Base-by-base conservation (phyloP, 1,140 invertebrate species). In the Saccostrea cuccullata region DNA sequence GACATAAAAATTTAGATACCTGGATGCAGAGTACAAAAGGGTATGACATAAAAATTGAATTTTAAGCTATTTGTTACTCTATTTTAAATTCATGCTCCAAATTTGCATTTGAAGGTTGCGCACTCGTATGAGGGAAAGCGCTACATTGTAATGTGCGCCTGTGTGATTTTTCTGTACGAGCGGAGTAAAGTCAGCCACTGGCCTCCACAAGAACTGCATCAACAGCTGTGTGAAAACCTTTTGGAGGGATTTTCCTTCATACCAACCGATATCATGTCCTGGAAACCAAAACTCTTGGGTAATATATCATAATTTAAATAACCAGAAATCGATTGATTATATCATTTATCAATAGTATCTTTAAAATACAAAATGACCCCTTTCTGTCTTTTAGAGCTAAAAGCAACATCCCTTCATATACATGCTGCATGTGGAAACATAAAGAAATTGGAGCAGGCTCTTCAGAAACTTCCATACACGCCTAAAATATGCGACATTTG, bases 1-100 rank as follows among this genome's bases (percentile, higher is more conserved):
- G 84, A n/a, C n/a, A 47, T 84, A 12, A 20, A 60, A 60, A 60
- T 92, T 91, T 82, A 20, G 67, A 55, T 92, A 87, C 70, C 89
- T 85, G 15, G 89, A 89, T 40, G 90, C 89, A 15, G 90, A 92
- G 47, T 92, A 91, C 86, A 90, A 90, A 82, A 88, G 90, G 89
- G 91, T 26, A 87, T 36, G 2, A 9, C 47, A 47, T 2, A 47
- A 47, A 40, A 36, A 23, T 36, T 23, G n/a, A 58, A 12, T 30
- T 47, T 55, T 64, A 11, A 60, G 47, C 13, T 30, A 26, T 30
- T 36, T 23, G 20, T 12, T 30, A 55, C 40, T 6, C 55, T 84
- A 47, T 55, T 40, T 20, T 30, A 84, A 84, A 55, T 55, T 11
- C 47, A 5, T 84, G 8, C 23, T 84, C 5, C 40, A 1, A 0